A percentile compares a stretch with the other conserved stretches of the same genome.
phyloP scores from a whole-genome alignment of 2,113 vertebrate genomes.

The Chamaetylas fuelleborni region DNA sequence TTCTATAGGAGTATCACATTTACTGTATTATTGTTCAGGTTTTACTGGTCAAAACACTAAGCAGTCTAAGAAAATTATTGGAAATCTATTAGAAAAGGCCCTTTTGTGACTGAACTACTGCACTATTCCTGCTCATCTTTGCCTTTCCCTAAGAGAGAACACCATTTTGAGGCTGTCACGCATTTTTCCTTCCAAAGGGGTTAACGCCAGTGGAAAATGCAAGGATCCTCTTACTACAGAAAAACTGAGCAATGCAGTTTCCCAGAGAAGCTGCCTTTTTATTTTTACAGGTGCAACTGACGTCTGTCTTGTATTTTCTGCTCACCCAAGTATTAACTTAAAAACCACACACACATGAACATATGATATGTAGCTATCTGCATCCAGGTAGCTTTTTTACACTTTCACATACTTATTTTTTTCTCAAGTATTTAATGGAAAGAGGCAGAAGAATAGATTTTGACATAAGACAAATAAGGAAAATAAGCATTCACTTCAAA shows the following conservation, averaged over 20 bases:
- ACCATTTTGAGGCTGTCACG: neutral
- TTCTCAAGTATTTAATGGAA: neutral
- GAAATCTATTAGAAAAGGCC: neutral
- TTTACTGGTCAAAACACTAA: neutral
- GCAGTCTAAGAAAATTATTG: neutral
- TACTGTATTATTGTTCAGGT: neutral
- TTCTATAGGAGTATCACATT: neutral
- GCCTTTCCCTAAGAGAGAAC: neutral
- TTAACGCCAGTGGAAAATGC: neutral
- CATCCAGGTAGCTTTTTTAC: neutral
- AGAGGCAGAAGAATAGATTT: neutral
- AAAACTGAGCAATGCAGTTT: neutral
- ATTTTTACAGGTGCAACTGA: constrained; percentile 38
- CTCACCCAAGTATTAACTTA: neutral
- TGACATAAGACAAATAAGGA: neutral
- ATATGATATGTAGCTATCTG: neutral
- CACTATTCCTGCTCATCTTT: neutral
- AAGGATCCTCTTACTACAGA: neutral
- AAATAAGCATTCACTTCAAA: neutral
- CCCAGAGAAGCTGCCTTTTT: neutral
- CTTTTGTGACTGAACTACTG: neutral
- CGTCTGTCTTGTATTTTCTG: neutral
- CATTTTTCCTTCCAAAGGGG: neutral
- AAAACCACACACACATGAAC: neutral
- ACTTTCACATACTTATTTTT: neutral